Conservation (phyloP, 1,140 invertebrate species). For the Drosophila sturtevanti region DNA sequence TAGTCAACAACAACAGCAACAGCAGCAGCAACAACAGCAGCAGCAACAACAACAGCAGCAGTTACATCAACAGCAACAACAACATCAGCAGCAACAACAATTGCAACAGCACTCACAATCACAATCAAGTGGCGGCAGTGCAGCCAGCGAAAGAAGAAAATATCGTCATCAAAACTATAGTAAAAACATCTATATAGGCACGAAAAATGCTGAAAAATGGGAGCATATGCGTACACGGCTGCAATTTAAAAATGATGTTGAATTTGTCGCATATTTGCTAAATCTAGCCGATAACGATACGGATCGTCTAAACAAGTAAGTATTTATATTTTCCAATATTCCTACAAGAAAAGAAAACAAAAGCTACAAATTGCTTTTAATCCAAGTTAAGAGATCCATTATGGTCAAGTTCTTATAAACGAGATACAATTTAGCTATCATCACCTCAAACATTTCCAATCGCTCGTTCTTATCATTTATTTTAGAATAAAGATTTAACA, state of each 20-base stretch:
- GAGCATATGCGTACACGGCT: conserved; percentile 80
- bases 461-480: too few species aligned
- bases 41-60: conserved; percentile 38
- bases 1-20: conserved; percentile 23
- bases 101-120: conserved; percentile 22
- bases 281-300: conserved; percentile 83
- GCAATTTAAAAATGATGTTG: conserved; percentile 83
- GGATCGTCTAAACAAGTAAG: conserved; percentile 81
- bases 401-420: too few species aligned
- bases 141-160: conserved; percentile 71
- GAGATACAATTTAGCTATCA: too few species aligned
- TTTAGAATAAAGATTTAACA: too few species aligned
- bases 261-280: conserved; percentile 83
- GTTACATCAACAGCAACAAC: conserved; percentile 37
- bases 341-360: too few species aligned
- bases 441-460: too few species aligned
- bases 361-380: too few species aligned
- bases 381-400: too few species aligned
- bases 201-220: conserved; percentile 83
- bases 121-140: conserved; percentile 42
- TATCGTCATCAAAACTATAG: conserved; percentile 82
- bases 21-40: conserved; percentile 20
- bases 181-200: conserved; percentile 83
- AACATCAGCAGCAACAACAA: conserved; percentile 26
- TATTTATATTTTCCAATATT: too few species aligned